phyloP scores from a whole-genome alignment of 2,797 vertebrate genomes.

The Onychomys leucogaster region DNA sequence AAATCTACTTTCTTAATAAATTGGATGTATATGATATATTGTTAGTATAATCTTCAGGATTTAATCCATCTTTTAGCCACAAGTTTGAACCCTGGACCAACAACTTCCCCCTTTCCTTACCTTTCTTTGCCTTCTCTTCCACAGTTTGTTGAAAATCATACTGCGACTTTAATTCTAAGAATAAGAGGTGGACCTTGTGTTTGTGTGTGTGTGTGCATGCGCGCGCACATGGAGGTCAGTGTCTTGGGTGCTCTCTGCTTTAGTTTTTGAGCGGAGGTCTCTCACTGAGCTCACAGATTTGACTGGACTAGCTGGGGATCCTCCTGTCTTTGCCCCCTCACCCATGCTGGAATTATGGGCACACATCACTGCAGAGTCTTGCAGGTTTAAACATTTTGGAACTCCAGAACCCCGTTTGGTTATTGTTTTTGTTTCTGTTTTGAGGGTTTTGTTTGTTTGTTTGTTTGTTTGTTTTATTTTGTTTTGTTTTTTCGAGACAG shows the following conservation, averaged over 20 bases:
- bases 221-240: accelerated
- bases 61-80: background rate
- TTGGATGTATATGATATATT: background rate
- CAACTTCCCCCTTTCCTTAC: background rate
- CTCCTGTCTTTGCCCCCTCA: background rate
- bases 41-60: background rate
- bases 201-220: background rate
- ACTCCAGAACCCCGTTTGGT: background rate
- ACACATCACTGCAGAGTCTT: background rate
- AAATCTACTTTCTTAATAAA: background rate
- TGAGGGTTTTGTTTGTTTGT: no score
- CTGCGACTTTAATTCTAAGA: background rate
- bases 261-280: background rate
- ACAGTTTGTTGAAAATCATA: background rate
- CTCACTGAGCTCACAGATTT: background rate
- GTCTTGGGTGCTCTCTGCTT: background rate
- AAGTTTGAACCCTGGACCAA: background rate
- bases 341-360: no score
- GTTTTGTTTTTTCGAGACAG: no score
- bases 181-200: background rate
- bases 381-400: background rate
- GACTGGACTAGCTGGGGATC: background rate
- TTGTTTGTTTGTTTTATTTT: no score
- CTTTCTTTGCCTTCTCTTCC: background rate
- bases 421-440: background rate